These are phyloP conservation scores for Cossypha polioptera DNA, from an alignment of 2,797 vertebrate species.

Conservation along the genomic window DNA sequence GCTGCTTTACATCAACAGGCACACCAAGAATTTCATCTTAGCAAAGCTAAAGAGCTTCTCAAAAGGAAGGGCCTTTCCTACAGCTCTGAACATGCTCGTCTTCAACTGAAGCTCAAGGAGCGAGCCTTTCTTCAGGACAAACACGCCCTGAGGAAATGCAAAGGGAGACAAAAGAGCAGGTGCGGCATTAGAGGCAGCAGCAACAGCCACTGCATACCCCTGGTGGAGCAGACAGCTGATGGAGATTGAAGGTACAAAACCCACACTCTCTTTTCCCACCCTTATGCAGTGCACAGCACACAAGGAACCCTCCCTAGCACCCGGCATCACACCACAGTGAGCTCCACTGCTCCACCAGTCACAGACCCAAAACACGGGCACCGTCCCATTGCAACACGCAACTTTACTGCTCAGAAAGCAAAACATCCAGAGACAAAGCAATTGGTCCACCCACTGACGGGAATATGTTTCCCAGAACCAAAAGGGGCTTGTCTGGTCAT, in stretches of 20 bases:
- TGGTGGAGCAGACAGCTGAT: not conserved
- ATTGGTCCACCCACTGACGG: not conserved
- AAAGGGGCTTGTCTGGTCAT: not conserved
- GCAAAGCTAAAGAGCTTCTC: not conserved
- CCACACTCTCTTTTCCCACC: not conserved
- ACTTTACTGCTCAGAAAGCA: not conserved
- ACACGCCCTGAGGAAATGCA: not conserved
- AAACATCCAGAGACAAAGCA: not conserved
- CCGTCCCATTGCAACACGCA: fast-evolving
- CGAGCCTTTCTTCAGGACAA: not conserved
- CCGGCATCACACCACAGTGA: not conserved
- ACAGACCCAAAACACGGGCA: not conserved
- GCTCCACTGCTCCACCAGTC: not conserved
- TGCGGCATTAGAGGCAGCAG: not conserved
- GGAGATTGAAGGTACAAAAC: not conserved
- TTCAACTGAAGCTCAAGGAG: not conserved
- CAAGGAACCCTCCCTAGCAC: fast-evolving
- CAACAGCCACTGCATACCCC: not conserved
- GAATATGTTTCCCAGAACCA: not conserved
- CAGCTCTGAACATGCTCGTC: fast-evolving
- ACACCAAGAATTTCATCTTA: not conserved
- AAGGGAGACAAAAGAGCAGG: not conserved
- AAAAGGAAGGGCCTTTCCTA: not conserved
- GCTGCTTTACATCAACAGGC: not conserved
- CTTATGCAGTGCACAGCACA: too few species aligned